A percentile compares a stretch with the other conserved stretches of the same genome.
These are phyloP conservation scores for Clarias magur DNA, from an alignment of 2,113 vertebrate genomes.

Conservation along the genomic window DNA sequence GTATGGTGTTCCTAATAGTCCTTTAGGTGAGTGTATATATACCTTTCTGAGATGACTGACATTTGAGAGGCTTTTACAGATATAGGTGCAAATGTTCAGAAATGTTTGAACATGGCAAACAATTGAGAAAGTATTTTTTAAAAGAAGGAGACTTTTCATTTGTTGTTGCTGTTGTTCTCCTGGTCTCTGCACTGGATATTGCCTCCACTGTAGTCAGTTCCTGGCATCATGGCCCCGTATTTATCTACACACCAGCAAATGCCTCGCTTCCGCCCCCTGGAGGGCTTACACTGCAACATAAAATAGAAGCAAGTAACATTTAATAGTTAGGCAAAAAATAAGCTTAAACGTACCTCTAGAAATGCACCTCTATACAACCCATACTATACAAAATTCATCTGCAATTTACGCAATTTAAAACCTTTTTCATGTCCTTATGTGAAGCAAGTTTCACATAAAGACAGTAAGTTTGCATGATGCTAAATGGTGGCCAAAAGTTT, in stretches of 20 bases:
- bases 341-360: neutral
- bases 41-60: neutral
- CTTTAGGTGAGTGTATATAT: too few relatives aligned
- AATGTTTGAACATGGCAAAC: constrained; percentile 6
- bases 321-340: neutral
- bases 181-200: constrained; percentile 90
- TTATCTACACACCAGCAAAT: constrained; percentile 98
- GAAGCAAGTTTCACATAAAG: too few relatives aligned
- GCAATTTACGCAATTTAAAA: neutral
- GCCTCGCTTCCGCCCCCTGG: constrained; percentile 88
- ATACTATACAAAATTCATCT: neutral
- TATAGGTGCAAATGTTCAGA: too few relatives aligned
- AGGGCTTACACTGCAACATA: constrained; percentile 87
- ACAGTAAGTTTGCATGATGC: neutral
- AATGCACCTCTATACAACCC: neutral
- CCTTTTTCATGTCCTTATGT: too few relatives aligned
- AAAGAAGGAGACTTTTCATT: constrained; percentile 72
- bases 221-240: constrained; percentile 86
- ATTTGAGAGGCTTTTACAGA: constrained; percentile 8
- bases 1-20: too few relatives aligned
- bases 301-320: neutral
- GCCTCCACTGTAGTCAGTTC: constrained; percentile 82
- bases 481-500: neutral
- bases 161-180: constrained; percentile 82
- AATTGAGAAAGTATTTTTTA: constrained; percentile 50